phyloP scores from a whole-genome alignment of 2,797 vertebrate species.

The Selene dorsalis region DNA sequence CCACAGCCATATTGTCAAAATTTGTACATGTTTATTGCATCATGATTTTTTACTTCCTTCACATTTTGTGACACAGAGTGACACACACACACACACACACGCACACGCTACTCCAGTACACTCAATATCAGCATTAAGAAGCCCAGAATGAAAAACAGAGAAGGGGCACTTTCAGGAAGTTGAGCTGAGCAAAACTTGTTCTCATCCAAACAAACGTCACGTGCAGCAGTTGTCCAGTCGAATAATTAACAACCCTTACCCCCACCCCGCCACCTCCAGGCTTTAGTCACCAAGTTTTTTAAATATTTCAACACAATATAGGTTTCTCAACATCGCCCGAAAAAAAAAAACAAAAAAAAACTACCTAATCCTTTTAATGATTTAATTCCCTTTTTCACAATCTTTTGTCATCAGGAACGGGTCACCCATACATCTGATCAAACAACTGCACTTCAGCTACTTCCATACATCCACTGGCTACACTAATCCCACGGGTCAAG shows the following conservation, averaged over 20 bases:
- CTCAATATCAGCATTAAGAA: constrained; percentile 1
- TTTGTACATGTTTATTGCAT: constrained; percentile 18
- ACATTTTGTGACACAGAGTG: constrained; percentile 1
- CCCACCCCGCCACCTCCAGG: background rate
- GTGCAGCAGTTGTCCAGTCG: background rate
- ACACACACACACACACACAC: background rate
- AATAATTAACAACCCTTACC: background rate
- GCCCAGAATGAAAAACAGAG: background rate
- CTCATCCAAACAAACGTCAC: background rate
- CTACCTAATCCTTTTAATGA: background rate
- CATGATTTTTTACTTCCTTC: constrained; percentile 19
- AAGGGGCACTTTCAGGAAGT: background rate
- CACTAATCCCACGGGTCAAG: too few species aligned
- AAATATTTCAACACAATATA: background rate
- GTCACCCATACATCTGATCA: background rate
- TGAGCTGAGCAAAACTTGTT: constrained; percentile 2
- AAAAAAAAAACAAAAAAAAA: background rate
- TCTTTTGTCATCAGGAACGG: background rate
- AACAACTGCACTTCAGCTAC: background rate
- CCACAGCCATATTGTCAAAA: background rate
- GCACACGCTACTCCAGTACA: background rate
- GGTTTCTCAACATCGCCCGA: background rate
- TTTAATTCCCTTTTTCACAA: too few species aligned
- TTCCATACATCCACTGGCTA: too few species aligned
- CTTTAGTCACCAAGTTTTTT: background rate